These are phyloP conservation scores for Scalopus aquaticus DNA, from an alignment of 2,113 vertebrate genomes.

Conservation along the genomic window DNA sequence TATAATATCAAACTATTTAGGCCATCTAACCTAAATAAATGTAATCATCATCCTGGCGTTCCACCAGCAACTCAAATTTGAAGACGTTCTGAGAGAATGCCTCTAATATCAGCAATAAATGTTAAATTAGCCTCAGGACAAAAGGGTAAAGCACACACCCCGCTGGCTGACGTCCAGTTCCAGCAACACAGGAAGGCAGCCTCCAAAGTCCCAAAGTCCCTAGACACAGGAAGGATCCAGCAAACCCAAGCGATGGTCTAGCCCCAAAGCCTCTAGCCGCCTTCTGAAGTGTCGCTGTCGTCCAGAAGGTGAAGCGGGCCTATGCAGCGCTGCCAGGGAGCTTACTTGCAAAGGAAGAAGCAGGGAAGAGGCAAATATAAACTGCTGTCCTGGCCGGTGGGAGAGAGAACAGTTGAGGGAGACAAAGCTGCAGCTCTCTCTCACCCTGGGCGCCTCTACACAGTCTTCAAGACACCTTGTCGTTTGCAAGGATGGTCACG, in stretches of 20 bases:
- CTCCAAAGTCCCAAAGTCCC: neutral
- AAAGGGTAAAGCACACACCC: neutral
- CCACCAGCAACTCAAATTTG: conserved; percentile 24
- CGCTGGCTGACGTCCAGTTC: neutral
- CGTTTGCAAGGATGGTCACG: neutral
- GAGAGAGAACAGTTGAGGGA: neutral
- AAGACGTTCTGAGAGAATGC: conserved; percentile 2
- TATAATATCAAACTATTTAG: conserved; percentile 34
- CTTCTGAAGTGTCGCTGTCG: neutral
- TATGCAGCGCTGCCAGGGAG: neutral
- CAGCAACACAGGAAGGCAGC: neutral
- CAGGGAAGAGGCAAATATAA: neutral
- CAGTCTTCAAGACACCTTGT: neutral
- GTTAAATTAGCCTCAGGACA: neutral
- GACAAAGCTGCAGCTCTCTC: neutral
- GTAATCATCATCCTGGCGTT: neutral
- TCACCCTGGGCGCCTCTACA: neutral
- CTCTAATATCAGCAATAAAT: neutral
- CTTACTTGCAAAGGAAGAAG: neutral
- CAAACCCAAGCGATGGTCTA: neutral
- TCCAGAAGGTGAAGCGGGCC: neutral
- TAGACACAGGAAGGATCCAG: neutral
- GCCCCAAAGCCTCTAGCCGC: neutral
- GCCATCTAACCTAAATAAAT: conserved; percentile 13
- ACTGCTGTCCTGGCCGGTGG: neutral